A percentile compares a stretch with the other conserved stretches of the same genome.
Conservation (phyloP, 2,113 vertebrate species). For the Anarrhichthys ocellatus region DNA sequence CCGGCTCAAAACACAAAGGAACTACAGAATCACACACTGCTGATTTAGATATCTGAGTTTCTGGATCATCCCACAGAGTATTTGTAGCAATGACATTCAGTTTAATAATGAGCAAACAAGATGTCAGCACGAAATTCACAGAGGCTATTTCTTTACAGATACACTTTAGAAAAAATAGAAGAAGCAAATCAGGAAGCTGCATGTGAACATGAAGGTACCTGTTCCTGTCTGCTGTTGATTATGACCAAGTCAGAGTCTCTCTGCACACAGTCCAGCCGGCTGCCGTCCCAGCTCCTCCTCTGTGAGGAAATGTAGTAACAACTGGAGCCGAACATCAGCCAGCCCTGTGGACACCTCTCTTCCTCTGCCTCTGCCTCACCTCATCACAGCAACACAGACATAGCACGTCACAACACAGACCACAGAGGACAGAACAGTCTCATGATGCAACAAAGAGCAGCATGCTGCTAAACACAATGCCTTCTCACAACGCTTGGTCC, state of each 20-base stretch:
- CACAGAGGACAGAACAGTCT: background rate
- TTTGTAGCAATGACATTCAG: background rate
- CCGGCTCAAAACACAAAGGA: background rate
- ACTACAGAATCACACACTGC: background rate
- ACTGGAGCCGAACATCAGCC: constrained; percentile 36
- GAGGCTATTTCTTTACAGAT: background rate
- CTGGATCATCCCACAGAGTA: background rate
- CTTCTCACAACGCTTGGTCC: background rate
- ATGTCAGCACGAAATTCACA: background rate
- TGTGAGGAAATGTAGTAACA: constrained; percentile 57
- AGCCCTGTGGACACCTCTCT: constrained; percentile 19
- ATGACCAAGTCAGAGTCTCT: constrained; percentile 51
- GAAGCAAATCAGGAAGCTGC: background rate
- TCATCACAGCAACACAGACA: constrained; percentile 8
- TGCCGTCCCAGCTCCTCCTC: constrained; percentile 30
- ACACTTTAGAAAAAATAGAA: background rate
- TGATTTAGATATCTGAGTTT: background rate
- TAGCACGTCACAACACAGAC: background rate
- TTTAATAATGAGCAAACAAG: background rate
- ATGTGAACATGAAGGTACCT: constrained; percentile 26
- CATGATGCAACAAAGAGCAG: constrained; percentile 1
- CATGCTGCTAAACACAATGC: background rate
- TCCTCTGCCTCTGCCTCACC: background rate
- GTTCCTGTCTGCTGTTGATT: constrained; percentile 50
- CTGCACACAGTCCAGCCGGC: constrained; percentile 33